Base-by-base conservation (phyloP, 2,113 vertebrate genomes). In the Limanda limanda region DNA sequence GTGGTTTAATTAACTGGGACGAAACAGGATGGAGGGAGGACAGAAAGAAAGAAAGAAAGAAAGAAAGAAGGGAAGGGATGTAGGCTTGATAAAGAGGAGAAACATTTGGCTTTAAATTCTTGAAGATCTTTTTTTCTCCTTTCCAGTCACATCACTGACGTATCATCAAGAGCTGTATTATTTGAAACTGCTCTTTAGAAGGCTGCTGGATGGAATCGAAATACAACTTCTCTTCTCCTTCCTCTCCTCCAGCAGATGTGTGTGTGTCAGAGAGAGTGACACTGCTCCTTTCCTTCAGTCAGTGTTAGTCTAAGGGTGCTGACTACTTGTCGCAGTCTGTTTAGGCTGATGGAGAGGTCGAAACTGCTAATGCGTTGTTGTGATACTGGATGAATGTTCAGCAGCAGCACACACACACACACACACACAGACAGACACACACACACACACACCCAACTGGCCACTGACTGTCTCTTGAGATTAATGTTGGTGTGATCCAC, bases 401-500 rank as follows among this genome's bases (percentile, higher is more conserved):
- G 75, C 60, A 74, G 69, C 47, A 25, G 69, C 82, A 81, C 17
- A 18, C 55, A 45, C 66, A 45, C 21, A 70, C 48, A 70, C 55
- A 67, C 37, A 78, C n/a, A 71, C 79, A 72, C 45, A 27, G 21
- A 35, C 35, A 52, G 40, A 47, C 68, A 60, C 71, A 65, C 56
- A 45, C 63, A 56, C 59, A 72, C 65, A 63, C 65, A 74, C 72
- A 70, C 72, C 76, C 83, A 81, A 72, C 79, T 82, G 82, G 74
- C 92, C 86, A 90, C 88, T 81, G 84, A 85, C 86, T 92, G 91
- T 92, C 91, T 91, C 91, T 91, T 83, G 89, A 92, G 91, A 93
- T 93, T 92, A 93, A 91, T 91, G 90, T 93, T 91, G 90, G 89
- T 91, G 90, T 91, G 92, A 92, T 92, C 91, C 92, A 92, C 89